Percentiles rank a stretch among this genome's conserved stretches.
phyloP scores from a whole-genome alignment of 2,797 vertebrate genomes.

The Halcyon smyrnensis region DNA sequence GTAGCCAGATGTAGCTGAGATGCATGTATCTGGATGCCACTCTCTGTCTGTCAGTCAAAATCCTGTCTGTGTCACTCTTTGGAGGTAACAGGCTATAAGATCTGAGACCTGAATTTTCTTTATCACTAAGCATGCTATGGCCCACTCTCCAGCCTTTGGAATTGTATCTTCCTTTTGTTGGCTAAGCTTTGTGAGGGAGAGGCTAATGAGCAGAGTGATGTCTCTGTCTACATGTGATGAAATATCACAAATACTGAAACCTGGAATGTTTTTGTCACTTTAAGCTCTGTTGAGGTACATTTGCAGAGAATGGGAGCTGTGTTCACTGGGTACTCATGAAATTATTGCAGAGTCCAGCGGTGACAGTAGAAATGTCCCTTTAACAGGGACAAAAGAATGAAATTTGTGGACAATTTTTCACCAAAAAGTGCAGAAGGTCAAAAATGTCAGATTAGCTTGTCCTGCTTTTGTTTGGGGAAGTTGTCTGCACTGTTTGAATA shows the following conservation, averaged over 20 bases:
- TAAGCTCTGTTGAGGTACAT: fast-evolving
- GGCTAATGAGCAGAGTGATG: neutral
- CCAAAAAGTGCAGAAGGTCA: neutral
- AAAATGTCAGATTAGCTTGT: neutral
- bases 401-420: neutral
- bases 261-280: neutral
- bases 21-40: neutral
- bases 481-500: neutral
- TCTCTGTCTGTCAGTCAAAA: neutral
- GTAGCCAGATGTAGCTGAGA: neutral
- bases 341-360: neutral
- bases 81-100: neutral
- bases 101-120: neutral
- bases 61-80: neutral
- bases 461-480: neutral
- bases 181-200: neutral
- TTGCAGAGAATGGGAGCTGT: fast-evolving
- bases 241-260: neutral
- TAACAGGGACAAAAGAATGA: neutral
- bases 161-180: neutral
- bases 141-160: neutral
- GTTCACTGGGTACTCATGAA: neutral
- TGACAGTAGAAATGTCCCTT: neutral
- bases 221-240: neutral
- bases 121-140: neutral